Evolutionary conservation across 2,888 invertebrate genomes (phyloP), one percentile per base, ranked within the genome.

Genomic region (Metopia argyrocephala): DNA sequence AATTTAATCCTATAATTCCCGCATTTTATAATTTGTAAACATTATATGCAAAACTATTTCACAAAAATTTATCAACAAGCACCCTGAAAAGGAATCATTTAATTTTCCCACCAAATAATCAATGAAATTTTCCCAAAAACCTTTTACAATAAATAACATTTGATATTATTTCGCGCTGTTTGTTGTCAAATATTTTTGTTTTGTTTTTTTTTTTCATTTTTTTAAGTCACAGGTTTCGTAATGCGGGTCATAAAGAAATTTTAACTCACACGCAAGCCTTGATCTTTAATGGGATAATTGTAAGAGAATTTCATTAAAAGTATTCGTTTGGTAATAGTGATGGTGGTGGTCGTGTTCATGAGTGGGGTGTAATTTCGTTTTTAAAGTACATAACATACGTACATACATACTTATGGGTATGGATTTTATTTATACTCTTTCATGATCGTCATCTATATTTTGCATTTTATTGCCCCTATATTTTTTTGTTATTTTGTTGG

Each of bases 381-480:
- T 54, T 20, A 74, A 68, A 38, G 38, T 38, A 38, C 9, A 38
- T 38, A 15, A n/a, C n/a, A n/a, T n/a, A n/a, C n/a, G n/a, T n/a
- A n/a, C n/a, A n/a, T n/a, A n/a, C n/a, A n/a, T n/a, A n/a, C n/a
- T n/a, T n/a, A n/a, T n/a, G n/a, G n/a, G n/a, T n/a, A n/a, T 50
- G 6, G 46, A 57, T 70, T 76, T 52, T 23, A 15, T 48, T 31
- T 23, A 31, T 66, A 65, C 25, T 31, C 31, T 12, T 50, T n/a
- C 25, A 25, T 62, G 57, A 76, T 70, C 50, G 45, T 45, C 28
- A 52, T 38, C 38, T 15, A 65, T 65, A 78, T 78, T 78, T 81
- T 73, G 68, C 69, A 78, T 78, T 68, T 74, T 69, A 78, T 81
- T 78, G 78, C 78, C 81, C 81, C 78, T 78, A 81, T 81, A 65